These are phyloP conservation scores for Drosophila albomicans DNA, from an alignment of 1,140 invertebrate species.

Conservation along the genomic window DNA sequence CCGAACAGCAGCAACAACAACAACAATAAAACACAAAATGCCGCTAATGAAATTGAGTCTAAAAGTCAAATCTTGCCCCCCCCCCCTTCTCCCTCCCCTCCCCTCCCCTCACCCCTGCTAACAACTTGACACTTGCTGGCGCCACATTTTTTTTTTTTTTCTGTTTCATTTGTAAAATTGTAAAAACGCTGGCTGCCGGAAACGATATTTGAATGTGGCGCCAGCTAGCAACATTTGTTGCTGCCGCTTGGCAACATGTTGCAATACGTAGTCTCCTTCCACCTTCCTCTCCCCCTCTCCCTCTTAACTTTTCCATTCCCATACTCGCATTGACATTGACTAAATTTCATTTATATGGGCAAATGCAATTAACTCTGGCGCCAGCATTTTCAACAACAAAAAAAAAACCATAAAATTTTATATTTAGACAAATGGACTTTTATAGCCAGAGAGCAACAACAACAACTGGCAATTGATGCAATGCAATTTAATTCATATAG, in stretches of 20 bases:
- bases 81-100: not conserved
- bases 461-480: constrained; percentile 40
- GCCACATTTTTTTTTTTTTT: constrained; percentile 43
- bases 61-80: constrained; percentile 45
- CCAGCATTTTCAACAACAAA: constrained; percentile 22
- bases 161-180: constrained; percentile 35
- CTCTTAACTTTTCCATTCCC: constrained; percentile 12
- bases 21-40: constrained; percentile 19
- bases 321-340: constrained; percentile 43
- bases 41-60: constrained; percentile 63
- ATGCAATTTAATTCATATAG: constrained; percentile 11
- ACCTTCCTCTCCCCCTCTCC: not conserved
- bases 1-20: constrained; percentile 28
- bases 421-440: constrained; percentile 42
- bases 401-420: constrained; percentile 19
- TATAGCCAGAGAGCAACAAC: constrained; percentile 34
- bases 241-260: constrained; percentile 3
- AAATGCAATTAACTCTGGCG: constrained; percentile 54
- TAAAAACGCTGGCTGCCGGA: constrained; percentile 37
- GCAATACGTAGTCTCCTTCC: not conserved
- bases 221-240: constrained; percentile 9
- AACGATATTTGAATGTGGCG: constrained; percentile 26
- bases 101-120: constrained; percentile 5
- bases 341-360: constrained; percentile 46
- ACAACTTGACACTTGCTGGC: constrained; percentile 77